These are phyloP conservation scores for Dicrurus megarhynchus DNA, from an alignment of 2,113 vertebrate genomes.

Conservation along the genomic window DNA sequence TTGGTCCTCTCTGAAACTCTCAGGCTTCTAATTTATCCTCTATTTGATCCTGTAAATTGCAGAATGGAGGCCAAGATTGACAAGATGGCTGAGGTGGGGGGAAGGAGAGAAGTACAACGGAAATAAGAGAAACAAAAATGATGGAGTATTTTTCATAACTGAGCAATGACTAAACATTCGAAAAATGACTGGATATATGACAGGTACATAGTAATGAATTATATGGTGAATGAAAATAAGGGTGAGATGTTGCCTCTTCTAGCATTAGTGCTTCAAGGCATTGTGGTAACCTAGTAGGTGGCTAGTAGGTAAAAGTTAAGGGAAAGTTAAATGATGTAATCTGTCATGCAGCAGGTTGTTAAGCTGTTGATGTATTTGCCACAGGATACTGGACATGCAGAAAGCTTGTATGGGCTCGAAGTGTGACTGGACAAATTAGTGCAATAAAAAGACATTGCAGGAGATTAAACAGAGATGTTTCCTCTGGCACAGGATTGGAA, in stretches of 20 bases:
- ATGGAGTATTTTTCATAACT: neutral
- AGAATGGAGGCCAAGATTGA: neutral
- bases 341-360: neutral
- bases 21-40: neutral
- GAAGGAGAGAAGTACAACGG: neutral
- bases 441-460: neutral
- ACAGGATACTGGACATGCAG: neutral
- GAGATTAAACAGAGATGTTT: neutral
- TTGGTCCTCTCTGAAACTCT: neutral
- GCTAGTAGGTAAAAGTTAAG: neutral
- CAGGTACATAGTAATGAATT: neutral
- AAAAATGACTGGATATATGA: neutral
- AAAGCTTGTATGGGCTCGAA: neutral
- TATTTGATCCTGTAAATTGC: neutral
- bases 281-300: neutral
- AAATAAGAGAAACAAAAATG: neutral
- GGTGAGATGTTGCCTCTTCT: neutral
- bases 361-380: neutral
- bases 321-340: neutral
- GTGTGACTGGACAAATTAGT: neutral
- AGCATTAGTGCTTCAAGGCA: neutral
- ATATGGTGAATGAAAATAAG: neutral
- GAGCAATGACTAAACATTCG: neutral
- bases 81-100: neutral
- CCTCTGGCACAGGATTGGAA: neutral